phyloP scores from a whole-genome alignment of 2,888 invertebrate genomes.

The Limenitis arthemis region DNA sequence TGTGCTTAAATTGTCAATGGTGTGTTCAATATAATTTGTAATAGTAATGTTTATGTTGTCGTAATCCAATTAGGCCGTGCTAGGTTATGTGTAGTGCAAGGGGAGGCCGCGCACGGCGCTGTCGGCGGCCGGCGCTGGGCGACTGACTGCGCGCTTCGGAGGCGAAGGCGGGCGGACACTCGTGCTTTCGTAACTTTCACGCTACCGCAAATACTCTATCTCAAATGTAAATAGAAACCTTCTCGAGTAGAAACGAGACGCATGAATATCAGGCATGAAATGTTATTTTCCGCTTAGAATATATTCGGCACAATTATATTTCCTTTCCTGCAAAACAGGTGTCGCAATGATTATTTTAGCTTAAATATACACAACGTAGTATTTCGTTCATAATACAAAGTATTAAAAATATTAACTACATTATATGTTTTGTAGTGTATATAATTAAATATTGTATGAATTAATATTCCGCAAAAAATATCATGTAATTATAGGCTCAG shows the following conservation, averaged over 20 bases:
- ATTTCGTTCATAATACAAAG: too few species aligned
- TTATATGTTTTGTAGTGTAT: too few species aligned
- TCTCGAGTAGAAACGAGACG: constrained; percentile 19
- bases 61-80: constrained; percentile 34
- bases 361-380: too few species aligned
- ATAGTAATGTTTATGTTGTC: constrained; percentile 14
- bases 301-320: background rate
- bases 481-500: too few species aligned
- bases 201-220: constrained; percentile 29
- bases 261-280: constrained; percentile 2
- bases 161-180: constrained; percentile 51
- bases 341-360: too few species aligned
- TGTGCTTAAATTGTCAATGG: background rate
- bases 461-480: too few species aligned
- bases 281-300: background rate
- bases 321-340: too few species aligned
- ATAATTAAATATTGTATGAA: too few species aligned
- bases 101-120: constrained; percentile 52
- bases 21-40: background rate
- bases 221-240: constrained; percentile 16
- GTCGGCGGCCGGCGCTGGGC: constrained; percentile 48
- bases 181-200: constrained; percentile 11
- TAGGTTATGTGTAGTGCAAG: constrained; percentile 55
- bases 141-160: constrained; percentile 46
- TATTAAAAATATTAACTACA: too few species aligned